Evolutionary conservation across 2,113 vertebrate species (phyloP).

Genomic region (Erinaceus europaeus): DNA sequence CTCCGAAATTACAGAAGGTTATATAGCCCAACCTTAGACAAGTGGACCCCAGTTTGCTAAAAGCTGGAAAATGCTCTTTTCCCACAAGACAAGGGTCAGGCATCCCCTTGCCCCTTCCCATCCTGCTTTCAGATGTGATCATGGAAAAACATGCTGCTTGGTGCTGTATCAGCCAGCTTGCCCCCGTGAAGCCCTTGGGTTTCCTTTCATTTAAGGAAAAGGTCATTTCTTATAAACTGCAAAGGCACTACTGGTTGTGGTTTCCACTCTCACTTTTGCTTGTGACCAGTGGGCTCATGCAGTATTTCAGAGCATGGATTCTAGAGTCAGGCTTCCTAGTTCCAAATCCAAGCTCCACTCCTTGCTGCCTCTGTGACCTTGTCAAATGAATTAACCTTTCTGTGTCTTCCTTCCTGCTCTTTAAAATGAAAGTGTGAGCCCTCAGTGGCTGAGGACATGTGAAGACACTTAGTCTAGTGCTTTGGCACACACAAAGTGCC

Average conservation of each 20-base stretch:
- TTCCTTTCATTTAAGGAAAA: background rate
- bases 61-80: background rate
- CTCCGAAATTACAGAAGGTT: background rate
- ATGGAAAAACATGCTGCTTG: background rate
- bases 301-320: background rate
- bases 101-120: background rate
- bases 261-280: background rate
- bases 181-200: background rate
- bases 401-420: background rate
- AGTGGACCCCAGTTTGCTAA: background rate
- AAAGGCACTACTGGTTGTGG: rapidly evolving
- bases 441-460: background rate
- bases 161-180: background rate
- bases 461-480: background rate
- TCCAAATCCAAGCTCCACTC: background rate
- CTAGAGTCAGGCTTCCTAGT: background rate
- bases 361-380: background rate
- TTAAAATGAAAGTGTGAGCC: background rate
- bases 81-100: background rate
- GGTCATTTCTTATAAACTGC: background rate
- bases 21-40: background rate
- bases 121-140: background rate
- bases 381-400: background rate
- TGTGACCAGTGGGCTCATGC: background rate
- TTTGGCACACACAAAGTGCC: background rate